A percentile compares a stretch with the other conserved stretches of the same genome.
These are phyloP conservation scores for Oryzias celebensis DNA, from an alignment of 2,113 vertebrate species.

Conservation along the genomic window DNA sequence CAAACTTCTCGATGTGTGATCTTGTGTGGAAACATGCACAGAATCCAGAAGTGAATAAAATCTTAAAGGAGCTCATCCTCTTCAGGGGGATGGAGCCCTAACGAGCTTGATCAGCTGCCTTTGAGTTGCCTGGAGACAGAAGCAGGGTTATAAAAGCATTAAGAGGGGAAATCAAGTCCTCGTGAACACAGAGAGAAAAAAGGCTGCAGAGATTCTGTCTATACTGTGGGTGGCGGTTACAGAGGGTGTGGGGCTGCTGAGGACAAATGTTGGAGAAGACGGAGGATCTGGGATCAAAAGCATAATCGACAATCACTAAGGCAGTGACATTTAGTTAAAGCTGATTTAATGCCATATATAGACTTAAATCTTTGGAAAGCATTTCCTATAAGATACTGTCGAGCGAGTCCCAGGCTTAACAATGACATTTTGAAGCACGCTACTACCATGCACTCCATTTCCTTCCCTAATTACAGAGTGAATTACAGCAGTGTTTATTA, in stretches of 20 bases:
- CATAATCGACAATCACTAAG: conserved; percentile 41
- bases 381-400: conserved; percentile 34
- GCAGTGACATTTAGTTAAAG: conserved; percentile 67
- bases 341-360: conserved; percentile 46
- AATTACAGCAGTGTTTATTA: conserved; percentile 43
- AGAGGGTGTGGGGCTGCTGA: conserved; percentile 28
- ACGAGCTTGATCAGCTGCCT: conserved; percentile 65
- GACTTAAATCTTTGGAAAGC: conserved; percentile 45
- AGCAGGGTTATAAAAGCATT: conserved; percentile 67
- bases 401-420: conserved; percentile 19
- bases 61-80: conserved; percentile 60
- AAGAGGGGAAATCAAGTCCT: conserved; percentile 64
- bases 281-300: conserved; percentile 50
- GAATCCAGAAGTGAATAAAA: conserved; percentile 54
- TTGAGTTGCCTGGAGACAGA: conserved; percentile 75
- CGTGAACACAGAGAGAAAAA: conserved; percentile 25
- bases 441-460: conserved; percentile 34
- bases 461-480: conserved; percentile 55
- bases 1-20: conserved; percentile 52
- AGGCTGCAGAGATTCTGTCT: conserved; percentile 45
- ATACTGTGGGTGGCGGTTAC: conserved; percentile 49
- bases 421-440: conserved; percentile 51
- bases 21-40: conserved; percentile 45
- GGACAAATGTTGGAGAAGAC: conserved; percentile 44
- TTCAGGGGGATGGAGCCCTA: conserved; percentile 65